A percentile compares a stretch with the other conserved stretches of the same genome.
Conservation (phyloP, 2,113 vertebrate genomes). For the Sporophila hypoxantha region DNA sequence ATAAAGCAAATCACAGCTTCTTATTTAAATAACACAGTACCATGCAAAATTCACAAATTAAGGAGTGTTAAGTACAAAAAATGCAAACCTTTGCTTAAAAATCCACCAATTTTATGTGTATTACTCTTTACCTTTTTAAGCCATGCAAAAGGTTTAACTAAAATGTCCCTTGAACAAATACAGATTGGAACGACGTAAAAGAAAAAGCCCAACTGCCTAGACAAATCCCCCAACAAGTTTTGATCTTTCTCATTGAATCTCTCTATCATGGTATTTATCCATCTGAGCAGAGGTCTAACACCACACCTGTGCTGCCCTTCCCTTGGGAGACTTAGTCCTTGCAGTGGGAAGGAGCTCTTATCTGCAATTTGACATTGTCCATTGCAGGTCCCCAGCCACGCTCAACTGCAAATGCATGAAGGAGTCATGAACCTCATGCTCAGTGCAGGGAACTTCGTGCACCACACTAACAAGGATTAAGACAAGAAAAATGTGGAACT, state of each 20-base stretch:
- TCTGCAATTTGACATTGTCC: background rate
- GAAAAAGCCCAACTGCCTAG: background rate
- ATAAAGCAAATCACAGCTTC: slow-evolving; percentile 24
- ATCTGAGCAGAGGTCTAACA: background rate
- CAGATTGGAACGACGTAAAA: background rate
- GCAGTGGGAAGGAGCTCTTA: background rate
- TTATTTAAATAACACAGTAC: slow-evolving; percentile 20
- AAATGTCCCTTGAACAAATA: slow-evolving; percentile 31
- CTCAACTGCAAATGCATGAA: background rate
- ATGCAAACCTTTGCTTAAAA: slow-evolving; percentile 5
- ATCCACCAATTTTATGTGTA: background rate
- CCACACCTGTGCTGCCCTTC: background rate
- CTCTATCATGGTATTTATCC: background rate
- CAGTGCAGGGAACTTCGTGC: background rate
- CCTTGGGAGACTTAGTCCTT: background rate
- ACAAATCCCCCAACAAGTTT: background rate
- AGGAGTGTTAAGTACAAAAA: slow-evolving; percentile 10
- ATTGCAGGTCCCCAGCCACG: background rate
- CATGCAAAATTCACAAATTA: slow-evolving; percentile 17
- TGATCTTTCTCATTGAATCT: background rate
- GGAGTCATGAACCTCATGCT: background rate
- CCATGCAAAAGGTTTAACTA: slow-evolving; percentile 25
- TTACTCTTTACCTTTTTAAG: background rate
- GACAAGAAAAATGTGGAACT: background rate
- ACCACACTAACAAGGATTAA: background rate